Percentiles rank a stretch among this genome's conserved stretches.
phyloP scores from a whole-genome alignment of 2,888 invertebrate species.

The Crepidodera aurea region DNA sequence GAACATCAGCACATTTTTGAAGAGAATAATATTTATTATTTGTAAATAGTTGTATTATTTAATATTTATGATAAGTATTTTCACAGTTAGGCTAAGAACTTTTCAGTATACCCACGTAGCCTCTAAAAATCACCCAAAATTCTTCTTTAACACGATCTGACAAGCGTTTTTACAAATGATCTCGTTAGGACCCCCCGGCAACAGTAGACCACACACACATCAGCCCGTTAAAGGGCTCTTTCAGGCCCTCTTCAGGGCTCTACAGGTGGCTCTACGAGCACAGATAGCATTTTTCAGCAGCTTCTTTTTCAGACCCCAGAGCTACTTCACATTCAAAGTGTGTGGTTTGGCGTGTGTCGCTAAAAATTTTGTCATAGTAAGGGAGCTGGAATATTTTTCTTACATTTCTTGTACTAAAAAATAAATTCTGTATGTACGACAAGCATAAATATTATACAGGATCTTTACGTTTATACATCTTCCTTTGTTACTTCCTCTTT shows the following conservation, averaged over 20 bases:
- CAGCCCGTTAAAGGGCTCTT: conserved; percentile 38
- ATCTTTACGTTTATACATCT: too few species aligned
- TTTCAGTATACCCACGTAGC: too few species aligned
- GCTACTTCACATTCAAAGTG: conserved; percentile 49
- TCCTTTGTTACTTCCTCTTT: too few species aligned
- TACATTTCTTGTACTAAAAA: neutral
- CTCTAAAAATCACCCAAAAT: neutral
- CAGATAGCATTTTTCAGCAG: conserved; percentile 59
- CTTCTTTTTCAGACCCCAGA: conserved; percentile 49
- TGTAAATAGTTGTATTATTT: too few species aligned
- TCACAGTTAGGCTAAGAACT: too few species aligned
- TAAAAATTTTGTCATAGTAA: neutral
- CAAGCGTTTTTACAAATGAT: conserved; percentile 57
- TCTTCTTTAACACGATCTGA: neutral
- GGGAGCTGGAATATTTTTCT: neutral
- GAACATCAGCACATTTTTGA: too few species aligned
- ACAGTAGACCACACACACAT: conserved; percentile 29
- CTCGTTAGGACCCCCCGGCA: conserved; percentile 52
- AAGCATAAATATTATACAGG: too few species aligned
- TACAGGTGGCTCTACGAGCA: conserved; percentile 56
- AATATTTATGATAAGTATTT: too few species aligned
- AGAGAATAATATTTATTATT: too few species aligned
- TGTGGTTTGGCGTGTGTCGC: conserved; percentile 40
- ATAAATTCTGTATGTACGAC: too few species aligned
- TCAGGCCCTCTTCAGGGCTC: conserved; percentile 44